These are phyloP conservation scores for Drosophila erecta DNA, from an alignment of 1,140 invertebrate genomes.

Conservation along the genomic window DNA sequence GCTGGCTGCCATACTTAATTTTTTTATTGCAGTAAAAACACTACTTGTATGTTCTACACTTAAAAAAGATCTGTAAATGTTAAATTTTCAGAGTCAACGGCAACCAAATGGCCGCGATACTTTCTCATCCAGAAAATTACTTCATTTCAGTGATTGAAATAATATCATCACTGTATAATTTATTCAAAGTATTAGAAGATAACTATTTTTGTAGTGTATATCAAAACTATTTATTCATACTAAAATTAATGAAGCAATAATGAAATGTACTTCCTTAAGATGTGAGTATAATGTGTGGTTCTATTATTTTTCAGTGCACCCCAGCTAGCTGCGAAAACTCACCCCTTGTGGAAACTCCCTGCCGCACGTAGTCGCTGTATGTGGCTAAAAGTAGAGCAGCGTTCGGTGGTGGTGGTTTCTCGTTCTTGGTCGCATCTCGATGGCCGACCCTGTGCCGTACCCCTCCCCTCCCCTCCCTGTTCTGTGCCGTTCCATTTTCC, in stretches of 20 bases:
- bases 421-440: constrained; percentile 9
- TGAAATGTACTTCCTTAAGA: too few species aligned
- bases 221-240: too few species aligned
- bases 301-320: constrained; percentile 23
- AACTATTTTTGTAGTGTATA: too few species aligned
- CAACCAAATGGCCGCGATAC: too few species aligned
- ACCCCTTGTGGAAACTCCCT: constrained; percentile 35
- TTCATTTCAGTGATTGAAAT: too few species aligned
- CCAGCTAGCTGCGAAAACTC: constrained; percentile 25
- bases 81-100: too few species aligned
- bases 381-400: constrained; percentile 52
- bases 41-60: constrained; percentile 22
- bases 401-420: constrained; percentile 48
- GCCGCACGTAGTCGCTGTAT: constrained; percentile 14
- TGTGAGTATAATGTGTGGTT: too few species aligned
- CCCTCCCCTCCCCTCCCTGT: not conserved
- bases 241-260: too few species aligned
- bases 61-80: not conserved
- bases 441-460: constrained; percentile 12
- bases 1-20: constrained; percentile 35
- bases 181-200: too few species aligned
- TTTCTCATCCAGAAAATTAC: too few species aligned
- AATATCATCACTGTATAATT: too few species aligned
- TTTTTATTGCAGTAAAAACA: constrained; percentile 22
- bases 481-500: not conserved